Evolutionary conservation across 92 coral and sea anemone species (phyloP).

Genomic region (Muricea muricata): DNA sequence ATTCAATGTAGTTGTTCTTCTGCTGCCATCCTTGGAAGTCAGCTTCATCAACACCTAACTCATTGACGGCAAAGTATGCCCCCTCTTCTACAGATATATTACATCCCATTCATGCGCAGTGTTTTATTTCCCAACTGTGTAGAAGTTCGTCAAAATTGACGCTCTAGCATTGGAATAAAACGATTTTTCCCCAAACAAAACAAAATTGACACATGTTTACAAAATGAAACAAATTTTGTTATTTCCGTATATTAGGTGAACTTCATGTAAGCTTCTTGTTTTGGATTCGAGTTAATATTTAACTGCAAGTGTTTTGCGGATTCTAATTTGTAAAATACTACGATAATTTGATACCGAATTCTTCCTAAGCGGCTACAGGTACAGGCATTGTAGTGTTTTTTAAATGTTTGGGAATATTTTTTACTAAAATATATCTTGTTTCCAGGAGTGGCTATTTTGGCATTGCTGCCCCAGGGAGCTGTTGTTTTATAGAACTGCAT

Average conservation of each 20-base stretch:
- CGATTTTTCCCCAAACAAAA: background rate
- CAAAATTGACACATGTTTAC: background rate
- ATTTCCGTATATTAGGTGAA: background rate
- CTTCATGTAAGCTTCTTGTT: background rate
- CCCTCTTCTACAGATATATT: conserved; percentile 24
- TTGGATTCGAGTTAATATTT: too few species aligned
- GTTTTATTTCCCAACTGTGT: background rate
- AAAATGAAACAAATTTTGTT: background rate
- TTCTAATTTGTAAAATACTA: too few species aligned
- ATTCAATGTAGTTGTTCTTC: background rate
- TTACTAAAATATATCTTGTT: too few species aligned
- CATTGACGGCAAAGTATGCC: background rate
- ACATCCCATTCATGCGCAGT: background rate
- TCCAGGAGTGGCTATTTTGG: too few species aligned
- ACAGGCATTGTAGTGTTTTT: too few species aligned
- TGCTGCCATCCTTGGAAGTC: conserved; percentile 16
- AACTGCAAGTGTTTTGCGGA: too few species aligned
- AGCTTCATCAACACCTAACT: conserved; percentile 22
- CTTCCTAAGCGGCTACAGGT: too few species aligned
- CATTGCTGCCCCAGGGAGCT: too few species aligned
- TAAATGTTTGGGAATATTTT: too few species aligned
- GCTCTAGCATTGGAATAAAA: background rate
- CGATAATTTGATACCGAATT: too few species aligned
- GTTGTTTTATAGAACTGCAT: too few species aligned
- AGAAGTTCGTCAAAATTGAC: background rate